Base-by-base conservation (phyloP, 2,113 vertebrate species). In the Tupaia tana region DNA sequence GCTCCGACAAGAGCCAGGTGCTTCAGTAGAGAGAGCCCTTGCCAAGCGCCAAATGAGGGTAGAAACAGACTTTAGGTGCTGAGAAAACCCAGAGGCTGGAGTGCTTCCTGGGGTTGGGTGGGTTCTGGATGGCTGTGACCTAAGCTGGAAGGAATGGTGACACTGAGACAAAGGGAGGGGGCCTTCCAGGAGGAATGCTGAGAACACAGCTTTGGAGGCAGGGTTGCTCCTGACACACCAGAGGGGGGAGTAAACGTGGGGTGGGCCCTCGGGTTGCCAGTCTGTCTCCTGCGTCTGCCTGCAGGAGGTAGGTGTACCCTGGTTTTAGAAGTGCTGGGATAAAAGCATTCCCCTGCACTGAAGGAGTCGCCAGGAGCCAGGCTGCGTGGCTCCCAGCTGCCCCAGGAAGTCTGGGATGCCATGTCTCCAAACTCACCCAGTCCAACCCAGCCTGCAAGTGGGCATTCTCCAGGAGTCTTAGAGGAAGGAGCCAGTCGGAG, bases 41-140 rank as follows among this genome's bases (percentile, higher is more conserved):
- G 70, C 58, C 71, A 82, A 93, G 84, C 22, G 20, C 64, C 27
- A 25, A 31, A 29, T 9, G 31, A 88, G 31, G 64, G 67, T 9
- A 58, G 75, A 81, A 81, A 73, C 29, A 75, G 86, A 18, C 4
- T 29, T 63, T 4, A 67, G 43, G 58, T 67, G 83, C 27, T 19
- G 9, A 52, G 22, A 58, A 90, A 71, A 43, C 67, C 66, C 61
- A 74, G 61, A 64, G 31, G 69, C 67, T 13, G 66, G 80, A 52
- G 34, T 22, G 56, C 31, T 54, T 16, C 34, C 10, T 6, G 1
- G 67, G 70, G 24, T 31, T 43, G 31, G n/a, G 29, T 54, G 34
- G 85, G 31, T 87, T 80, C 84, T 91, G 67, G 92, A 73, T 80
- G 69, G 34, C 88, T 64, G 24, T 95, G 96, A 93, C 73, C 86